phyloP scores from a whole-genome alignment of 2,797 vertebrate genomes.

The Manis javanica region DNA sequence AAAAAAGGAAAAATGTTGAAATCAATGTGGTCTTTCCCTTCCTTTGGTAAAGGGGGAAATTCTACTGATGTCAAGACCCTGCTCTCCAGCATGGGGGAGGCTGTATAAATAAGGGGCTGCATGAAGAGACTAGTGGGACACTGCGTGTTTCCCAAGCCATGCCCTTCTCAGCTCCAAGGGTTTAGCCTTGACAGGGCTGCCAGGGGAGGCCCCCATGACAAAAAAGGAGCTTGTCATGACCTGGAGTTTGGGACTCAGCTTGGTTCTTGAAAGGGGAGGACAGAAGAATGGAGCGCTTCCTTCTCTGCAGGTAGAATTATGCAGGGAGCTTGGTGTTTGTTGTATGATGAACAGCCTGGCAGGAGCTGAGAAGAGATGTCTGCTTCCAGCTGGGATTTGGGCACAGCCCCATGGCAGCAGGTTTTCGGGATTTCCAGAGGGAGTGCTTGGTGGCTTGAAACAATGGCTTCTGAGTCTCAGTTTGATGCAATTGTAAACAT shows the following conservation, averaged over 20 bases:
- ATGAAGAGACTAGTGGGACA: not conserved
- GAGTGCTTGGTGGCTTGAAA: not conserved
- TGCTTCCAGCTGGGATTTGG: slow-evolving; percentile 63
- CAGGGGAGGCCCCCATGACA: not conserved
- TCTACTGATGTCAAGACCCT: not conserved
- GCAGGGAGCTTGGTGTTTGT: slow-evolving; percentile 68
- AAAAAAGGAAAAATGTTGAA: not conserved
- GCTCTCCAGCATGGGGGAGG: not conserved
- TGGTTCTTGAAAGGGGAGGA: slow-evolving; percentile 9
- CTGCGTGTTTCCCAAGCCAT: not conserved
- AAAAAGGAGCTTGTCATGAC: not conserved
- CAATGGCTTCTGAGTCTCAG: slow-evolving; percentile 64
- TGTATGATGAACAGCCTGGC: slow-evolving; percentile 60
- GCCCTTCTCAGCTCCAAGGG: not conserved
- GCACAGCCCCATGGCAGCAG: slow-evolving; percentile 37
- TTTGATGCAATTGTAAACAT: slow-evolving; percentile 78
- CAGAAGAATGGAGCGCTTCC: not conserved
- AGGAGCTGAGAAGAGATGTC: slow-evolving; percentile 67
- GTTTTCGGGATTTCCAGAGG: slow-evolving; percentile 72
- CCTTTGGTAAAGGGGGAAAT: not conserved
- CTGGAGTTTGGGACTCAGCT: not conserved
- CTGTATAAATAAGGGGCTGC: fast-evolving
- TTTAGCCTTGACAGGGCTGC: not conserved
- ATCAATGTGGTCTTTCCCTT: not conserved
- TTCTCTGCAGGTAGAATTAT: slow-evolving; percentile 71